Conservation (phyloP, 2,888 invertebrate species). For the Julus scanicus region DNA sequence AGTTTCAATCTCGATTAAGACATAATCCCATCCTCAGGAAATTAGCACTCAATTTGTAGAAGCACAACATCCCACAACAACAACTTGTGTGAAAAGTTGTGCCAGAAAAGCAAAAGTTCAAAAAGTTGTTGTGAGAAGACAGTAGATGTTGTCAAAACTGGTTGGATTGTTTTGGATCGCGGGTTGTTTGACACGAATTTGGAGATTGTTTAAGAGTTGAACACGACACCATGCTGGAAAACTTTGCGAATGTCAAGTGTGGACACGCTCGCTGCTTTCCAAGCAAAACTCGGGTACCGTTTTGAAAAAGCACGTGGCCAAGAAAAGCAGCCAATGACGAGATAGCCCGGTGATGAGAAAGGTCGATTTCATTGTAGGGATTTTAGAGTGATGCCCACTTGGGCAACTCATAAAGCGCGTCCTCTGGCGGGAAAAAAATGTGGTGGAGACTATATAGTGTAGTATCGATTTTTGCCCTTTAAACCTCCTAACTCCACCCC, state of each 20-base stretch:
- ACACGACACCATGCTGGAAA: neutral
- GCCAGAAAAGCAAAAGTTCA: neutral
- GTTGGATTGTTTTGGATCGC: neutral
- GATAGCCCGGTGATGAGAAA: neutral
- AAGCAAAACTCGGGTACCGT: neutral
- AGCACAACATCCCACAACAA: neutral
- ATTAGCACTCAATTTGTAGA: neutral
- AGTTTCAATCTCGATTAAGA: neutral
- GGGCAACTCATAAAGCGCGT: neutral
- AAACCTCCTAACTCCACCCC: too few species aligned
- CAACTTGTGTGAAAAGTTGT: neutral
- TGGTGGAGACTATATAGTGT: too few species aligned
- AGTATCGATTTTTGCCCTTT: too few species aligned
- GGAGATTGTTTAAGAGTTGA: neutral
- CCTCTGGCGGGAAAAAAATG: neutral
- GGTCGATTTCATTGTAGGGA: slow-evolving; percentile 12
- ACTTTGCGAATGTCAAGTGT: slow-evolving; percentile 7
- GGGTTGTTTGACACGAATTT: neutral
- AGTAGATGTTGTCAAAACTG: neutral
- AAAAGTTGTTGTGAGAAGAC: neutral
- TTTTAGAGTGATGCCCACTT: neutral
- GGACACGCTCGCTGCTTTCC: neutral
- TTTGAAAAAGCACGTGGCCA: slow-evolving; percentile 2
- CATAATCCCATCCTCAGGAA: slow-evolving; percentile 8
- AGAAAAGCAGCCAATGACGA: neutral